Base-by-base conservation (phyloP, 2,888 invertebrate genomes). In the Spodoptera littoralis region DNA sequence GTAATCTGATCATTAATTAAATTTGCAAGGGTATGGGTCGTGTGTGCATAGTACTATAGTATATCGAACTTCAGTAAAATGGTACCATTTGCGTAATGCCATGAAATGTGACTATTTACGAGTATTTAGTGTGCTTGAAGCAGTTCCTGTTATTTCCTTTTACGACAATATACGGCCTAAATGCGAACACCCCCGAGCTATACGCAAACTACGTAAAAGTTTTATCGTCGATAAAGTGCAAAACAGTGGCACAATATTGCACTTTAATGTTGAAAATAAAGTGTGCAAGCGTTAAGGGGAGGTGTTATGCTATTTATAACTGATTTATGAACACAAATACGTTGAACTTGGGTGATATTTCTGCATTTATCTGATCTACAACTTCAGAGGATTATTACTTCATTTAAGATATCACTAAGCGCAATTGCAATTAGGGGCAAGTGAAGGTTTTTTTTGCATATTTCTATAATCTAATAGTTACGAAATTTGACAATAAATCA, bases 91-190 rank as follows among this genome's bases (percentile, higher is more conserved):
- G 46, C 45, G 59, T 52, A 73, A 67, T 43, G 2, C 24, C 22
- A 53, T 47, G 45, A 62, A 59, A 61, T 54, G 50, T 12, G 45
- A 36, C 50, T 36, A 36, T 36, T 36, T 36, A 9, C 36, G 36
- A 36, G 8, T 63, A 65, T 58, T 65, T 50, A 63, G 46, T 36
- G 45, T 9, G 30, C 45, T 53, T 62, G 54, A 44, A 54, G 46
- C 60, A 61, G 45, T 65, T 56, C 48, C 18, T 73, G 61, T 67
- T 76, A 76, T 76, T 76, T 73, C 77, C 76, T 70, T 76, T 65
- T 65, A 70, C 41, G 65, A 45, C 47, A 60, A 41, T 63, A 50
- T 46, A 44, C 56, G 59, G 55, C 70, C 65, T 64, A 47, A 67
- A 65, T 68, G 43, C 54, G 56, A 63, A 9, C 30, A 61, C 51